Percentiles rank a stretch among this genome's conserved stretches.
Evolutionary conservation across 2,113 vertebrate species (phyloP).

Genomic region (Hucho hucho): DNA sequence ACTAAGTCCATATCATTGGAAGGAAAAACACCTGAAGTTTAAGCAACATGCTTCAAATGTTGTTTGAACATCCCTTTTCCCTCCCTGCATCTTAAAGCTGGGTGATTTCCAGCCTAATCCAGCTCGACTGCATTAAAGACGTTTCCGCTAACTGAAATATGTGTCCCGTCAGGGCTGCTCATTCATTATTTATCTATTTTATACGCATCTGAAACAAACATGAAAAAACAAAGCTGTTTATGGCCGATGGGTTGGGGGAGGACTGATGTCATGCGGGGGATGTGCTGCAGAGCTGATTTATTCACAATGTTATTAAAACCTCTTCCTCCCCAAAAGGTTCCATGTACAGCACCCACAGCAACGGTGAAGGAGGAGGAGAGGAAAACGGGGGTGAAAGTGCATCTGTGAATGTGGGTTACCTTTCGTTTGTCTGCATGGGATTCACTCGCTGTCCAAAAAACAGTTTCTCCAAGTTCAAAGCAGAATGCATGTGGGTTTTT

Average conservation of each 20-base stretch:
- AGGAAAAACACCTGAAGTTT: constrained; percentile 47
- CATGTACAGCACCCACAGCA: constrained; percentile 26
- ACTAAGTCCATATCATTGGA: constrained; percentile 56
- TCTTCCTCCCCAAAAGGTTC: constrained; percentile 57
- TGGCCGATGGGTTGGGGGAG: constrained; percentile 50
- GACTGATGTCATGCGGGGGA: constrained; percentile 69
- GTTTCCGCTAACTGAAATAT: constrained; percentile 74
- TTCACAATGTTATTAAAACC: constrained; percentile 68
- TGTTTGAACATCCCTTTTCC: constrained; percentile 52
- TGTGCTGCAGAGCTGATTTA: constrained; percentile 59
- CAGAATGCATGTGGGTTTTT: constrained; percentile 61
- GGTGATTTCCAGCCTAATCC: constrained; percentile 64
- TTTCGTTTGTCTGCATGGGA: not conserved
- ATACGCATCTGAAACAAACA: constrained; percentile 70
- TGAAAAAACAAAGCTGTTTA: constrained; percentile 67
- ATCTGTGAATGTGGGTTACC: constrained; percentile 54
- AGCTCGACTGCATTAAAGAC: constrained; percentile 68
- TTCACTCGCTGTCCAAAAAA: constrained; percentile 53
- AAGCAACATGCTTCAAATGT: constrained; percentile 48
- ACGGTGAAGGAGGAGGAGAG: constrained; percentile 26
- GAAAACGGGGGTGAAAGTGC: constrained; percentile 29
- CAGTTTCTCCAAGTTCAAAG: constrained; percentile 63
- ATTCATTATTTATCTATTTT: constrained; percentile 76
- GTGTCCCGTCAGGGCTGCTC: constrained; percentile 68
- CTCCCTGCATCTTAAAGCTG: constrained; percentile 37